Evolutionary conservation across 92 coral and sea anemone genomes (phyloP).

Genomic region (Pocillopora meandrina): DNA sequence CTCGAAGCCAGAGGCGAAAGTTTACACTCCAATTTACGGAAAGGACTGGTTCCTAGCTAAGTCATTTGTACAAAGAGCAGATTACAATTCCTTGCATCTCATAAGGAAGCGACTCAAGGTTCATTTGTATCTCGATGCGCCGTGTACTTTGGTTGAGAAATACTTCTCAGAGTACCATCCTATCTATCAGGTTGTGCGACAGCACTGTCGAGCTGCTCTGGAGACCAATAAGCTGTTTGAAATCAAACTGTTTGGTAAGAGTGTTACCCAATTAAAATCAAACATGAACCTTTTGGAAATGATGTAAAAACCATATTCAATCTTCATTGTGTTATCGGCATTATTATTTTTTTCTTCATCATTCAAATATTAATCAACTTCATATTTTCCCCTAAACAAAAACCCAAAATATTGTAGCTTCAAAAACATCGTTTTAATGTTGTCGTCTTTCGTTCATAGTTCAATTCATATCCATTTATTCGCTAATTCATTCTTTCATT

Average conservation of each 20-base stretch:
- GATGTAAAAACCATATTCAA: neutral
- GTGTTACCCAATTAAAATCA: neutral
- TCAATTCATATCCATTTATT: no score
- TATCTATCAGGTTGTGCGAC: constrained; percentile 82
- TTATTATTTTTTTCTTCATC: neutral
- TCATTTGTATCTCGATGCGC: constrained; percentile 84
- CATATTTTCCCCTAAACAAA: no score
- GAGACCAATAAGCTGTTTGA: constrained; percentile 92
- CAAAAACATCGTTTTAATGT: no score
- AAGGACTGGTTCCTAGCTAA: constrained; percentile 97
- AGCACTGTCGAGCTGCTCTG: constrained; percentile 88
- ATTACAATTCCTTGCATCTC: constrained; percentile 82
- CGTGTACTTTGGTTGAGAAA: constrained; percentile 88
- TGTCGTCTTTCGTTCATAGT: no score
- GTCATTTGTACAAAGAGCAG: constrained; percentile 94
- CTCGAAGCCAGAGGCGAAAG: constrained; percentile 75
- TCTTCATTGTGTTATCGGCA: neutral
- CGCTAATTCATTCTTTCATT: no score
- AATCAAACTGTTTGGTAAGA: constrained; percentile 86
- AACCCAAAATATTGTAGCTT: no score
- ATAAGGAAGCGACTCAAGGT: constrained; percentile 86
- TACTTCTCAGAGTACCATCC: constrained; percentile 94
- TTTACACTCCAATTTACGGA: constrained; percentile 82
- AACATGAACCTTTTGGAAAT: neutral
- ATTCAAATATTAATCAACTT: no score